A percentile compares a stretch with the other conserved stretches of the same genome.
These are phyloP conservation scores for Elymnias hypermnestra DNA, from an alignment of 1,140 invertebrate genomes.

Conservation along the genomic window DNA sequence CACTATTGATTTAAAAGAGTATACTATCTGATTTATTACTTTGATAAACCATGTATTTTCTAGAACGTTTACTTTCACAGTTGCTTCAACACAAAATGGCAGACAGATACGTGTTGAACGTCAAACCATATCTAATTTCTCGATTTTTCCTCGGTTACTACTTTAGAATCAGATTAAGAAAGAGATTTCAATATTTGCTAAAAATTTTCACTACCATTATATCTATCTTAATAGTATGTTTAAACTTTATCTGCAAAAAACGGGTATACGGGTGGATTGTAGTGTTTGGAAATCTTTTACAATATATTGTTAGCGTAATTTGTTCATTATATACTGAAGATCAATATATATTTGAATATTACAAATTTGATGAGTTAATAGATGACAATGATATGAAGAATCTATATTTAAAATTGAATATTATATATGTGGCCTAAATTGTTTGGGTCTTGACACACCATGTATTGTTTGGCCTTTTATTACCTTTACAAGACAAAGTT, in stretches of 20 bases:
- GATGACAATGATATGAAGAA: neutral
- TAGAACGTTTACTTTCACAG: too few relatives aligned
- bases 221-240: neutral
- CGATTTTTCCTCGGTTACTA: constrained; percentile 2
- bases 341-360: neutral
- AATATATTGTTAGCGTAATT: neutral
- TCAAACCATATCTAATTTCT: neutral
- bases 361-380: neutral
- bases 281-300: too few relatives aligned
- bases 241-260: neutral
- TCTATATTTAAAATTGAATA: neutral
- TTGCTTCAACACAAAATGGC: constrained; percentile 1
- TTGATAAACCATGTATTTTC: neutral
- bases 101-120: neutral
- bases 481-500: too few relatives aligned
- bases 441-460: neutral
- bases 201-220: neutral
- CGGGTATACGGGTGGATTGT: neutral
- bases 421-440: neutral
- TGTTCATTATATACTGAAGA: neutral
- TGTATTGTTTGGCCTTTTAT: neutral
- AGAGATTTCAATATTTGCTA: neutral
- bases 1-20: too few relatives aligned
- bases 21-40: neutral
- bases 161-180: neutral